Evolutionary conservation across 2,797 vertebrate species (phyloP), one percentile per base, ranked within the genome.

Genomic region (Gymnopithys bicolor): DNA sequence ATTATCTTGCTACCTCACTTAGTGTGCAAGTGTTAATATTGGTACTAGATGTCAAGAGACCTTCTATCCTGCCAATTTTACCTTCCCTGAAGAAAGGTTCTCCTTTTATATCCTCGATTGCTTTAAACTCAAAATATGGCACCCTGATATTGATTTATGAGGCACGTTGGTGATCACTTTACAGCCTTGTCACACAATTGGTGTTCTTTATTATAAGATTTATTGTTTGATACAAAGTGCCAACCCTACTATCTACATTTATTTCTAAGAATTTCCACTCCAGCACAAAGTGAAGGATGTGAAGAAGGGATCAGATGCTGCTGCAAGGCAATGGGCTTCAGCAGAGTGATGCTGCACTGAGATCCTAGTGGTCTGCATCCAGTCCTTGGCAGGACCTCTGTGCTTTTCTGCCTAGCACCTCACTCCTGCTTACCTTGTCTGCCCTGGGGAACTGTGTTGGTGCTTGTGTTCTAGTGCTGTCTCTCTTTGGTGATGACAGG

Each of bases 211-310:
- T 37, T 82, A 37, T 56, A n/a, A 82, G 39, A 64, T 45, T 6
- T 68, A 10, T 75, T 78, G 58, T 56, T 82, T 81, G 21, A 45
- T 60, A 15, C 22, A 11, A 79, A 64, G 30, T 51, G 24, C 32
- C 45, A 67, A 13, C 19, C 13, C 14, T 9, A 7, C 10, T 2
- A 0, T 39, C 45, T 51, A 2, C 5, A 2, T 48, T 41, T 0
- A 15, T 68, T 80, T 86, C 37, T 18, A 70, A 35, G 25, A 35
- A 15, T 28, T n/a, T 79, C 33, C 1, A 2, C 52, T 60, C 21
- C 12, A 5, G 41, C 0, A 0, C 19, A 33, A 48, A 78, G 28
- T 32, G 71, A 59, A 0, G 2, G 32, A 51, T 63, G 5, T 23
- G 66, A 64, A 49, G 19, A 67, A 69, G 8, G 32, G 15, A 60